A percentile compares a stretch with the other conserved stretches of the same genome.
phyloP scores from a whole-genome alignment of 2,888 invertebrate genomes.

The Colostygia pectinataria region DNA sequence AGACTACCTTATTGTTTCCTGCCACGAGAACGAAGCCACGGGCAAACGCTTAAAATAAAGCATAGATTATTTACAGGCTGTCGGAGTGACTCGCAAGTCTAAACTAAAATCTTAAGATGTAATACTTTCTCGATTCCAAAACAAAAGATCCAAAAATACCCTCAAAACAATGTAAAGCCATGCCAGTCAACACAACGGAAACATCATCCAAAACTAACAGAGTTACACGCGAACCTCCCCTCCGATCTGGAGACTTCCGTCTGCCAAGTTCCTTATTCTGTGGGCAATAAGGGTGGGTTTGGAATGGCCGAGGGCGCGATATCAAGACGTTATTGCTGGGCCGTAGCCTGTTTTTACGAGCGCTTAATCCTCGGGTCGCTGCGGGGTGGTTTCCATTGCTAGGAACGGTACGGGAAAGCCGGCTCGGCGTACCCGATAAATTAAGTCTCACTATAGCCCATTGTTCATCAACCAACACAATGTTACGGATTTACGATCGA shows the following conservation, averaged over 20 bases:
- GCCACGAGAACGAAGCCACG: too few species aligned
- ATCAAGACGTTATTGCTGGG: constrained; percentile 76
- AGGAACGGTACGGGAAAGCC: constrained; percentile 24
- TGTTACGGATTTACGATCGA: too few species aligned
- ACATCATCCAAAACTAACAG: constrained; percentile 24
- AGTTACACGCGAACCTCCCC: constrained; percentile 20
- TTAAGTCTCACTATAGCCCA: too few species aligned
- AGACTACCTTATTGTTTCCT: too few species aligned
- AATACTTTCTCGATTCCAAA: not conserved
- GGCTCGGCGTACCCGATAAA: not conserved
- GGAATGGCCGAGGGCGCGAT: constrained; percentile 44
- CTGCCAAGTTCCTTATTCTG: constrained; percentile 28
- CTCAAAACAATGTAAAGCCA: constrained; percentile 19
- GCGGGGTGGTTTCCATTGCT: constrained; percentile 42
- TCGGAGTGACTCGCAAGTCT: too few species aligned
- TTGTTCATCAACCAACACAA: too few species aligned
- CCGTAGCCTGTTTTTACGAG: constrained; percentile 74
- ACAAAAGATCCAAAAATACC: constrained; percentile 8
- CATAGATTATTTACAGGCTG: too few species aligned
- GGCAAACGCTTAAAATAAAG: too few species aligned
- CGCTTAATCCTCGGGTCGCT: constrained; percentile 73
- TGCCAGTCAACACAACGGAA: constrained; percentile 22
- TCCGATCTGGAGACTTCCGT: not conserved
- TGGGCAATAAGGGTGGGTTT: constrained; percentile 34
- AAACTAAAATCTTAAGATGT: too few species aligned